A percentile compares a stretch with the other conserved stretches of the same genome.
These are phyloP conservation scores for Loriculus beryllinus DNA, from an alignment of 2,797 vertebrate species.

Conservation along the genomic window DNA sequence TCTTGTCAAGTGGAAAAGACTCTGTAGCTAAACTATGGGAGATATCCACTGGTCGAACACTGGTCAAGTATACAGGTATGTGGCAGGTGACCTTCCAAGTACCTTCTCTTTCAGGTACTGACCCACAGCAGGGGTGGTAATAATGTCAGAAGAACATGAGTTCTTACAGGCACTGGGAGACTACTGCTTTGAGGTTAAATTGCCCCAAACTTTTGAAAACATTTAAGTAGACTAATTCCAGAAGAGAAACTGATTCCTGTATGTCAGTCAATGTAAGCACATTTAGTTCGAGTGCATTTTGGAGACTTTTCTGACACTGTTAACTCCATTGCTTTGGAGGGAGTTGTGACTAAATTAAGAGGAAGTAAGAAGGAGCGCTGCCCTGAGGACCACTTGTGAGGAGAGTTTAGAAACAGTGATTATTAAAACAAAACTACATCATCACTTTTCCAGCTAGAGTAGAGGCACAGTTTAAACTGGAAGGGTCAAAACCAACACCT, in stretches of 20 bases:
- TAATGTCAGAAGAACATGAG: fast-evolving
- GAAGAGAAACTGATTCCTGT: background rate
- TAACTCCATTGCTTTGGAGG: background rate
- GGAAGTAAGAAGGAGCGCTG: background rate
- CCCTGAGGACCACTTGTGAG: background rate
- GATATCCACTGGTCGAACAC: conserved; percentile 92
- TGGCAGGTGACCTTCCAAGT: background rate
- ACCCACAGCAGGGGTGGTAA: background rate
- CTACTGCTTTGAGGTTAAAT: background rate
- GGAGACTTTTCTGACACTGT: background rate
- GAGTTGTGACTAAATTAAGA: background rate
- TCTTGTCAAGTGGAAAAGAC: conserved; percentile 97
- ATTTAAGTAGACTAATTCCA: background rate
- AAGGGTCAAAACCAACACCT: background rate
- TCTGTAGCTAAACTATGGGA: conserved; percentile 98
- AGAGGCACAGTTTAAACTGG: background rate
- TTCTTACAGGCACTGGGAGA: background rate
- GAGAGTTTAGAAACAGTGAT: background rate
- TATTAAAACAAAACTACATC: background rate
- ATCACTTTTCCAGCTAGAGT: background rate
- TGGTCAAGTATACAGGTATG: conserved; percentile 96
- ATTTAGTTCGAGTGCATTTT: background rate
- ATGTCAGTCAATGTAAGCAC: fast-evolving
- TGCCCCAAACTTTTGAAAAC: background rate
- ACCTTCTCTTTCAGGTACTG: background rate